Evolutionary conservation across 1,140 invertebrate genomes (phyloP).

Genomic region (Gryllus bimaculatus): DNA sequence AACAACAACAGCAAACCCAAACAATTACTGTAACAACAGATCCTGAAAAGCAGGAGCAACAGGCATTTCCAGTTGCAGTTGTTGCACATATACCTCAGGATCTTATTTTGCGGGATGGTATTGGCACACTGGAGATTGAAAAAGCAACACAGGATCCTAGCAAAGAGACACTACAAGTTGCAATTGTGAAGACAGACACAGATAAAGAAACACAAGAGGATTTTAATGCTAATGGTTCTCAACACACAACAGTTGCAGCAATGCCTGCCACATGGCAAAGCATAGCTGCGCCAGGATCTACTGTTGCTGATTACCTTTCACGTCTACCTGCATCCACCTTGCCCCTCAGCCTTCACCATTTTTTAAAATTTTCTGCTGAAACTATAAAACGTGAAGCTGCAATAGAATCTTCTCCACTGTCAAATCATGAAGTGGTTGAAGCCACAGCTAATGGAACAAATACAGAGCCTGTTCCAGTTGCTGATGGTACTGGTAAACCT

Average conservation of each 20-base stretch:
- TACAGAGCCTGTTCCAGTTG: constrained; percentile 33
- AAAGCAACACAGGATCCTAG: constrained; percentile 33
- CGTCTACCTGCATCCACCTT: constrained; percentile 52
- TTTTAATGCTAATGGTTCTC: constrained; percentile 44
- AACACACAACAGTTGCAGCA: constrained; percentile 32
- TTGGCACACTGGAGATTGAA: constrained; percentile 35
- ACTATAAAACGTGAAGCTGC: constrained; percentile 42
- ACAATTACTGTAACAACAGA: constrained; percentile 21
- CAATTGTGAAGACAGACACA: constrained; percentile 49
- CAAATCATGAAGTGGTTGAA: constrained; percentile 14
- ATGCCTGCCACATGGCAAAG: constrained; percentile 58
- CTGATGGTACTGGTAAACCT: constrained; percentile 41
- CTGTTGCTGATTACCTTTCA: constrained; percentile 74
- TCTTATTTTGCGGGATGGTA: constrained; percentile 27
- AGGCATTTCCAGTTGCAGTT: constrained; percentile 41
- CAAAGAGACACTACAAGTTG: constrained; percentile 13
- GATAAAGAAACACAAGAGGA: constrained; percentile 68
- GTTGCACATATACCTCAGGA: constrained; percentile 36
- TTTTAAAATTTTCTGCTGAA: constrained; percentile 48
- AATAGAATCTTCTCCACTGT: constrained; percentile 40
- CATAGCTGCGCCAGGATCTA: constrained; percentile 58
- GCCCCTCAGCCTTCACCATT: constrained; percentile 43
- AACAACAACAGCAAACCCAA: constrained; percentile 14
- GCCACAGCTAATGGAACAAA: constrained; percentile 32
- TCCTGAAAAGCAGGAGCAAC: constrained; percentile 34